Conservation (phyloP, 2,797 vertebrate genomes). For the Hyperoplus lanceolatus region DNA sequence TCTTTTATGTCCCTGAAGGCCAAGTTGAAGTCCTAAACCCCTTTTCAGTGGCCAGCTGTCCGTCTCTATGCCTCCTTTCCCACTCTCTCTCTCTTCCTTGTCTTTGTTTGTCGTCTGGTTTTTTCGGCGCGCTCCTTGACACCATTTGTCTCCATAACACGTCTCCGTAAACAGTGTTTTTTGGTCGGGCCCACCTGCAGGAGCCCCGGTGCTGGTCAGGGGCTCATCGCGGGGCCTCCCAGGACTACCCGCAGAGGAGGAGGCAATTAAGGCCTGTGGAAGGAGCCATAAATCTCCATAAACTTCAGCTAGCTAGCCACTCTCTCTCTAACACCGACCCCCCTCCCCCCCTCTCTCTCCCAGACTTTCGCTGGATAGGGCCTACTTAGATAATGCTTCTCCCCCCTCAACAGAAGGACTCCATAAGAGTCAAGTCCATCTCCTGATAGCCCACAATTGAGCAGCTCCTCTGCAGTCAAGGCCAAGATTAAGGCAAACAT, state of each 20-base stretch:
- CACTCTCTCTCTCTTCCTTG: conserved; percentile 44
- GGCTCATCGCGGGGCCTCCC: conserved; percentile 76
- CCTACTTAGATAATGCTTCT: conserved; percentile 74
- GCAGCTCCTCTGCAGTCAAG: conserved; percentile 32
- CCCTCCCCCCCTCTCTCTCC: conserved; percentile 3
- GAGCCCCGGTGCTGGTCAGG: conserved; percentile 77
- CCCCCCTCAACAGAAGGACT: conserved; percentile 60
- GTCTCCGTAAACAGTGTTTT: conserved; percentile 81
- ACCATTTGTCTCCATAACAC: conserved; percentile 87
- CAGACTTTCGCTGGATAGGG: conserved; percentile 74
- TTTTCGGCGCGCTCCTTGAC: conserved; percentile 53
- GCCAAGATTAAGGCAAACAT: conserved; percentile 18
- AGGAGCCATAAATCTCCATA: conserved; percentile 90
- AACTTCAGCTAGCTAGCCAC: conserved; percentile 82
- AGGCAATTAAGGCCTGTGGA: conserved; percentile 84
- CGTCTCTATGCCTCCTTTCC: conserved; percentile 2
- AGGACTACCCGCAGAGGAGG: conserved; percentile 83
- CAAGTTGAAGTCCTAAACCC: conserved; percentile 80
- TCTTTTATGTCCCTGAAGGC: conserved; percentile 68
- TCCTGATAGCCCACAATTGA: conserved; percentile 46
- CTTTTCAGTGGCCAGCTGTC: conserved; percentile 70
- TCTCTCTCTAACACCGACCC: conserved; percentile 13
- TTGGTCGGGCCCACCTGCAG: conserved; percentile 84
- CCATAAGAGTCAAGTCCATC: conserved; percentile 44
- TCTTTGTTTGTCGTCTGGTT: conserved; percentile 76